phyloP scores from a whole-genome alignment of 2,797 vertebrate genomes.

The Notoglanidium macrostoma region DNA sequence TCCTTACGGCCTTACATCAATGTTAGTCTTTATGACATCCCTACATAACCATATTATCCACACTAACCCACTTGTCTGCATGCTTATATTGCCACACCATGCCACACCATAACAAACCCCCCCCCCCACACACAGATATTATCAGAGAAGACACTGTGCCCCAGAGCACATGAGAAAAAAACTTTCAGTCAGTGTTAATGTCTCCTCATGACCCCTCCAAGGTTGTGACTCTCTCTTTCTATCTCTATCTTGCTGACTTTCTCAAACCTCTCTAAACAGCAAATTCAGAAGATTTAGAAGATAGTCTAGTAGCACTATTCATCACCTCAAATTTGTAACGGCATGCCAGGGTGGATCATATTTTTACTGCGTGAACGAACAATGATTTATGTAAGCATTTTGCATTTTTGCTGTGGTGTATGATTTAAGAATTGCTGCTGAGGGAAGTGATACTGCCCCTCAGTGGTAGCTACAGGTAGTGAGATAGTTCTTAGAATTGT shows the following conservation, averaged over 20 bases:
- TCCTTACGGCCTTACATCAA: conserved; percentile 57
- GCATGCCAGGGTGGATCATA: neutral
- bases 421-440: neutral
- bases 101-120: conserved; percentile 34
- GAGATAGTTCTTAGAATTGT: neutral
- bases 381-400: neutral
- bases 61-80: neutral
- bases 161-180: conserved; percentile 64
- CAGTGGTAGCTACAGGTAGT: neutral
- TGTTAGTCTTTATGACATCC: conserved; percentile 27
- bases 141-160: conserved; percentile 63
- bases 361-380: neutral
- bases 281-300: neutral
- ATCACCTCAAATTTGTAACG: neutral
- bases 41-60: conserved; percentile 10
- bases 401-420: neutral
- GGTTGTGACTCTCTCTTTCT: conserved; percentile 56
- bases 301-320: neutral
- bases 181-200: conserved; percentile 73
- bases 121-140: conserved; percentile 19
- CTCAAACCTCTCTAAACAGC: neutral
- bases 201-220: conserved; percentile 62
- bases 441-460: neutral
- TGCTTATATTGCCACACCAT: neutral
- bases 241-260: conserved; percentile 22